A percentile compares a stretch with the other conserved stretches of the same genome.
Evolutionary conservation across 2,888 invertebrate species (phyloP).

Genomic region (Listrodromus nycthemerus): DNA sequence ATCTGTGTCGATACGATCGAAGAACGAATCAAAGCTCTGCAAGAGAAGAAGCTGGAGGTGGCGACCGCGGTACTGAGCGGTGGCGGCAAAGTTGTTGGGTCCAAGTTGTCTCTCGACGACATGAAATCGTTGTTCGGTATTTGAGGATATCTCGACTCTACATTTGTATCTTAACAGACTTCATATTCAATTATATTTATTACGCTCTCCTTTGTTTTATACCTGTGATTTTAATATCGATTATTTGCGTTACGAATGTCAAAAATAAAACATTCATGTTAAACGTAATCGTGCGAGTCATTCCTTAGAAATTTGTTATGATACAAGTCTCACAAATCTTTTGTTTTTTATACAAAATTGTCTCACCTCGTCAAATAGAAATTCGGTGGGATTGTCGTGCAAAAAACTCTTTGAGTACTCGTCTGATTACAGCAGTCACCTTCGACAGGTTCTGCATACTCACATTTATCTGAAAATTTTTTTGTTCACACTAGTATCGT

Average conservation of each 20-base stretch:
- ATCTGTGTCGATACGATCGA: slow-evolving; percentile 95
- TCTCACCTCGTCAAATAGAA: too few relatives aligned
- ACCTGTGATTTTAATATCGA: background rate
- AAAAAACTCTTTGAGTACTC: too few relatives aligned
- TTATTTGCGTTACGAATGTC: background rate
- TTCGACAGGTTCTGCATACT: too few relatives aligned
- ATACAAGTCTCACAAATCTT: too few relatives aligned
- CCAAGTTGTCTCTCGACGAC: slow-evolving; percentile 92
- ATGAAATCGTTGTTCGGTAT: slow-evolving; percentile 88
- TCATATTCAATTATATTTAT: background rate
- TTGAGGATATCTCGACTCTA: slow-evolving; percentile 33
- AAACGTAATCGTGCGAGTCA: background rate
- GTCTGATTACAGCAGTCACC: too few relatives aligned
- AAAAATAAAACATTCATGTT: background rate
- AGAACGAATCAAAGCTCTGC: slow-evolving; percentile 92
- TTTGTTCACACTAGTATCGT: too few relatives aligned
- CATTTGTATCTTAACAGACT: slow-evolving; percentile 6
- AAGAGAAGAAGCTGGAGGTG: slow-evolving; percentile 91
- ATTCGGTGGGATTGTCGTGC: too few relatives aligned
- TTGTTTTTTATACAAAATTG: too few relatives aligned
- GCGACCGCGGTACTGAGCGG: slow-evolving; percentile 92
- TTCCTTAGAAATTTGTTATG: background rate
- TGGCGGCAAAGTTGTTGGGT: slow-evolving; percentile 87
- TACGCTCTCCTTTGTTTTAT: background rate
- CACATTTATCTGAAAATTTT: too few relatives aligned